Conservation (phyloP, 2,888 invertebrate species). For the Perizoma flavofasciatum region DNA sequence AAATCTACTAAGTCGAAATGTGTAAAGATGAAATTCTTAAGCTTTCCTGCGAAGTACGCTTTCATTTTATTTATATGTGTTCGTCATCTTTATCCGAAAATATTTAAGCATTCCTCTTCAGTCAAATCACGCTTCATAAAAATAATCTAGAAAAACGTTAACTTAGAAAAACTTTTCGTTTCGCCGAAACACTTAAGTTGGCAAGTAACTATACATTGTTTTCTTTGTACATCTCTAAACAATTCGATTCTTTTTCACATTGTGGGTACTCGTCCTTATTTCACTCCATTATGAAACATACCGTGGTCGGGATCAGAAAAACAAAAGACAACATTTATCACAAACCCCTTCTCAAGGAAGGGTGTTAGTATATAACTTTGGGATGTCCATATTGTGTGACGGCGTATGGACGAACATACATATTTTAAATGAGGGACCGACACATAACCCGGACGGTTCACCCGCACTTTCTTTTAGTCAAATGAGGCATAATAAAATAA, state of each 20-base stretch:
- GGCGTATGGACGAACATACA: slow-evolving; percentile 65
- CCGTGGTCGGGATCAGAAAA: slow-evolving; percentile 33
- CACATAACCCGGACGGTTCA: slow-evolving; percentile 65
- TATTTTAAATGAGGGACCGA: slow-evolving; percentile 74
- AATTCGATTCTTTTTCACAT: slow-evolving; percentile 2
- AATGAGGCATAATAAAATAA: slow-evolving; percentile 80
- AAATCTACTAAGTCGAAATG: slow-evolving; percentile 32
- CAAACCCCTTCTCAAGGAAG: slow-evolving; percentile 27
- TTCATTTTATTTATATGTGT: slow-evolving; percentile 20
- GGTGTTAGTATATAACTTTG: slow-evolving; percentile 48
- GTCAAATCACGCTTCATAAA: too few species aligned
- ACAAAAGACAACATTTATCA: slow-evolving; percentile 40
- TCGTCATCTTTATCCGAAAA: slow-evolving; percentile 12
- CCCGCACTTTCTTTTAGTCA: slow-evolving; percentile 78
- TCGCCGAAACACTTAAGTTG: too few species aligned
- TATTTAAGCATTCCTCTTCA: slow-evolving; percentile 4
- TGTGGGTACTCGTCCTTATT: slow-evolving; percentile 8
- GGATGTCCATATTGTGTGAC: slow-evolving; percentile 55
- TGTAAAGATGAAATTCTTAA: slow-evolving; percentile 34
- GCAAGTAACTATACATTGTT: too few species aligned
- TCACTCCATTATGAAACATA: slow-evolving; percentile 30
- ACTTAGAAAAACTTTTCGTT: too few species aligned
- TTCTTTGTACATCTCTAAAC: too few species aligned
- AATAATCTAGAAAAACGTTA: too few species aligned
- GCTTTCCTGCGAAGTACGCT: slow-evolving; percentile 19